phyloP scores from a whole-genome alignment of 2,888 invertebrate species.

The Drosophila longiperda region DNA sequence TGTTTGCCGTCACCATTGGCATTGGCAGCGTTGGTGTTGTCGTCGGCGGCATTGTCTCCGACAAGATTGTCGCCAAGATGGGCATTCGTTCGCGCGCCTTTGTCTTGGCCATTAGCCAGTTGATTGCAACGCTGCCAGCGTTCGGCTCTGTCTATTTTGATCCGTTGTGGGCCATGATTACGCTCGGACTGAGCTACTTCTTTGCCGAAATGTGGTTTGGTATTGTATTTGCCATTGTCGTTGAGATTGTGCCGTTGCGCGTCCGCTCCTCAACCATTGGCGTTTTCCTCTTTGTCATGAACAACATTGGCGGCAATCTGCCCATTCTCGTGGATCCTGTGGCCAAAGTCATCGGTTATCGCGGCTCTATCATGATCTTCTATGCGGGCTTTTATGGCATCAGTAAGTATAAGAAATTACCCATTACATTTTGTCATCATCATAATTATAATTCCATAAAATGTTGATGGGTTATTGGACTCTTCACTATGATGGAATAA shows the following conservation, averaged over 20 bases:
- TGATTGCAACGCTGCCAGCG: conserved; percentile 93
- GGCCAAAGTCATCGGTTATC: conserved; percentile 91
- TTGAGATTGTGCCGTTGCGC: conserved; percentile 93
- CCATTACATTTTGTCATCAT: not conserved
- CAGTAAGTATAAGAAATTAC: conserved; percentile 86
- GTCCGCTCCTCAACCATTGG: conserved; percentile 94
- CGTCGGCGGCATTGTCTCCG: conserved; percentile 91
- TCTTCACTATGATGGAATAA: not conserved
- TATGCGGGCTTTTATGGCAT: conserved; percentile 94
- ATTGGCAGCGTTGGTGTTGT: conserved; percentile 90
- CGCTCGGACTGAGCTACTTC: conserved; percentile 94
- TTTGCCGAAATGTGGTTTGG: conserved; percentile 98
- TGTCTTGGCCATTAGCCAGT: conserved; percentile 92
- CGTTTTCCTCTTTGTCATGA: conserved; percentile 95
- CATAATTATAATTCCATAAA: not conserved
- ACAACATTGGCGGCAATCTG: conserved; percentile 95
- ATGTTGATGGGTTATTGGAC: not conserved
- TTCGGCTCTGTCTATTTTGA: conserved; percentile 93
- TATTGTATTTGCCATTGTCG: conserved; percentile 94
- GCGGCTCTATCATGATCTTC: conserved; percentile 93
- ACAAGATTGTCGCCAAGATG: conserved; percentile 94
- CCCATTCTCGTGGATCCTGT: conserved; percentile 95
- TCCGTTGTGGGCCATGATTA: conserved; percentile 94
- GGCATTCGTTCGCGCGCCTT: conserved; percentile 92
- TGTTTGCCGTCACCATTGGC: conserved; percentile 94